Evolutionary conservation across 1,140 invertebrate species (phyloP).

Genomic region (Eufriesea mexicana): DNA sequence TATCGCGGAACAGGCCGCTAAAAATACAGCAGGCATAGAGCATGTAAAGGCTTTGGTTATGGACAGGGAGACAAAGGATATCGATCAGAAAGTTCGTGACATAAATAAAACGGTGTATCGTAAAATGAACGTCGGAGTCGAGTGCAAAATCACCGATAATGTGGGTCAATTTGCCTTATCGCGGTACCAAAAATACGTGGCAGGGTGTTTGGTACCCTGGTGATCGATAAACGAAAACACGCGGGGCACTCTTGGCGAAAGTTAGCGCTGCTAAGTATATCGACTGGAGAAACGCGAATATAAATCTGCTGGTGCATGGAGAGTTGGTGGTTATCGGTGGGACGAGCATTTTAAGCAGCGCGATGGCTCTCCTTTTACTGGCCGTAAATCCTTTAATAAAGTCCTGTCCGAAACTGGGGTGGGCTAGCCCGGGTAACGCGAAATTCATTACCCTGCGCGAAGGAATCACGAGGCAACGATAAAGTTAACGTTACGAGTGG

Average conservation of each 20-base stretch:
- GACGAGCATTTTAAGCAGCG: conserved; percentile 40
- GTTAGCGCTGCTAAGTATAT: too few species aligned
- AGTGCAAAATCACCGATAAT: not conserved
- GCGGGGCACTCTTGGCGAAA: too few species aligned
- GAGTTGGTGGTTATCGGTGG: not conserved
- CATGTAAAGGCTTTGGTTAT: not conserved
- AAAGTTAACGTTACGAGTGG: conserved; percentile 41
- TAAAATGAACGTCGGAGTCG: too few species aligned
- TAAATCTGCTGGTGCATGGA: not conserved
- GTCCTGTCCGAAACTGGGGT: conserved; percentile 38
- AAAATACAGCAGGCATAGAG: not conserved
- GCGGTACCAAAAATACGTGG: not conserved
- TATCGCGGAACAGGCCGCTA: not conserved
- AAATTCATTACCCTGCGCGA: conserved; percentile 55
- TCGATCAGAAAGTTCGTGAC: not conserved
- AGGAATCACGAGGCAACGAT: conserved; percentile 38
- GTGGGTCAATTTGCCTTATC: not conserved
- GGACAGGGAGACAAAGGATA: not conserved
- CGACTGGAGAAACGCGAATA: not conserved
- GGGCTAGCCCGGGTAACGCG: conserved; percentile 40
- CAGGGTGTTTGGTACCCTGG: not conserved
- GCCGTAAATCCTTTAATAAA: conserved; percentile 52
- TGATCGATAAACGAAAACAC: not conserved
- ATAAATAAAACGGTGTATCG: conserved; percentile 2
- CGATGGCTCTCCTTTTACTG: conserved; percentile 24